phyloP scores from a whole-genome alignment of 1,140 invertebrate genomes.

The Penaeus chinensis region DNA sequence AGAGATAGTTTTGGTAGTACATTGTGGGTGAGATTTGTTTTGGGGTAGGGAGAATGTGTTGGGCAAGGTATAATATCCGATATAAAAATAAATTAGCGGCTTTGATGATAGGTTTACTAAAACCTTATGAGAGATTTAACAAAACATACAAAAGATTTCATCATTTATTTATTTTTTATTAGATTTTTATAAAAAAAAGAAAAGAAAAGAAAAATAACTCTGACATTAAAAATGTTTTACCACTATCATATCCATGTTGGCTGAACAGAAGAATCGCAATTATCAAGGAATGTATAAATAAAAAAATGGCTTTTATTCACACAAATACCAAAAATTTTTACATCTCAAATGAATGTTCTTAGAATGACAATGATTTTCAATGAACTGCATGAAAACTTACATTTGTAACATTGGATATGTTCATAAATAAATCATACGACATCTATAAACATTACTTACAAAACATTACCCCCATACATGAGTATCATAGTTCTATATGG shows the following conservation, averaged over 20 bases:
- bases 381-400: too few species aligned
- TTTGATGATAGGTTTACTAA: neutral
- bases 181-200: neutral
- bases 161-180: neutral
- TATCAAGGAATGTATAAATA: too few species aligned
- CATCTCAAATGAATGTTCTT: too few species aligned
- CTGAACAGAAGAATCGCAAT: too few species aligned
- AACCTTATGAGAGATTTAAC: too few species aligned
- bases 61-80: neutral
- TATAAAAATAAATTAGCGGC: neutral
- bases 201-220: slow-evolving; percentile 1
- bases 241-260: too few species aligned
- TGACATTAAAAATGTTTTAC: neutral
- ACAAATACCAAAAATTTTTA: too few species aligned
- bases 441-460: slow-evolving; percentile 45
- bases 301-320: too few species aligned
- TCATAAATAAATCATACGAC: slow-evolving; percentile 39
- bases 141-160: too few species aligned
- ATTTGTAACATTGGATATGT: neutral
- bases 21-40: neutral
- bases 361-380: too few species aligned
- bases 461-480: slow-evolving; percentile 32
- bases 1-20: too few species aligned
- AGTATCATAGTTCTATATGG: slow-evolving; percentile 48
- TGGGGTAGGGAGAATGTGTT: neutral